Evolutionary conservation across 2,797 vertebrate species (phyloP).

Genomic region (Meda fulgida): DNA sequence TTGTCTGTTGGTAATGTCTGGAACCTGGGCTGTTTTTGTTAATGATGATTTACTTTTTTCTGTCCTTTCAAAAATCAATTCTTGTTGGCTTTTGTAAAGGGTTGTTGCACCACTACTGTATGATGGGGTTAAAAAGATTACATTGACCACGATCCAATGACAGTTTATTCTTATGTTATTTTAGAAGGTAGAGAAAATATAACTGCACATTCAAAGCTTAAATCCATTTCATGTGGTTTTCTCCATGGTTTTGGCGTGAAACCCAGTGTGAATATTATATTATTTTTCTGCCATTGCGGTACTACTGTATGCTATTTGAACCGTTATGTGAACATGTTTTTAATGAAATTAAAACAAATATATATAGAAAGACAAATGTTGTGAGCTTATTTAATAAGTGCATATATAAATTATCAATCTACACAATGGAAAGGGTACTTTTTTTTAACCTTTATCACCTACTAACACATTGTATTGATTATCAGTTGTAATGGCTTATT

Average conservation of each 20-base stretch:
- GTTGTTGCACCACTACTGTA: slow-evolving; percentile 43
- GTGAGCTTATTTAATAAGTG: not conserved
- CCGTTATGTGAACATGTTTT: slow-evolving; percentile 41
- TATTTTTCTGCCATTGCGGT: slow-evolving; percentile 31
- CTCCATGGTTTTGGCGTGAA: not conserved
- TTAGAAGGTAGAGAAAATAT: slow-evolving; percentile 6
- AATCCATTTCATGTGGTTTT: slow-evolving; percentile 24
- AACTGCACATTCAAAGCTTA: slow-evolving; percentile 1
- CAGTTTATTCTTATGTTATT: not conserved
- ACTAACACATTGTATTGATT: not conserved
- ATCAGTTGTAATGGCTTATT: not conserved
- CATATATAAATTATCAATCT: not conserved
- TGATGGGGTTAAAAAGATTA: slow-evolving; percentile 28
- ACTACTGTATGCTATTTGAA: slow-evolving; percentile 39
- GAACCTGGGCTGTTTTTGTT: not conserved
- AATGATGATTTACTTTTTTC: slow-evolving; percentile 20
- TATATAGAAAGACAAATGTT: not conserved
- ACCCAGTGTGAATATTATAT: slow-evolving; percentile 13
- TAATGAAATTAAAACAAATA: slow-evolving; percentile 39
- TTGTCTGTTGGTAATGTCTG: slow-evolving; percentile 13
- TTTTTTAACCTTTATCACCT: not conserved
- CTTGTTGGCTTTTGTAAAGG: slow-evolving; percentile 41
- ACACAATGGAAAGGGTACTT: not conserved
- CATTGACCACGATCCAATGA: slow-evolving; percentile 6
- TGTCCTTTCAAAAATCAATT: slow-evolving; percentile 30